Evolutionary conservation across 2,113 vertebrate species (phyloP), one percentile per base, ranked within the genome.

Genomic region (Nibea albiflora): DNA sequence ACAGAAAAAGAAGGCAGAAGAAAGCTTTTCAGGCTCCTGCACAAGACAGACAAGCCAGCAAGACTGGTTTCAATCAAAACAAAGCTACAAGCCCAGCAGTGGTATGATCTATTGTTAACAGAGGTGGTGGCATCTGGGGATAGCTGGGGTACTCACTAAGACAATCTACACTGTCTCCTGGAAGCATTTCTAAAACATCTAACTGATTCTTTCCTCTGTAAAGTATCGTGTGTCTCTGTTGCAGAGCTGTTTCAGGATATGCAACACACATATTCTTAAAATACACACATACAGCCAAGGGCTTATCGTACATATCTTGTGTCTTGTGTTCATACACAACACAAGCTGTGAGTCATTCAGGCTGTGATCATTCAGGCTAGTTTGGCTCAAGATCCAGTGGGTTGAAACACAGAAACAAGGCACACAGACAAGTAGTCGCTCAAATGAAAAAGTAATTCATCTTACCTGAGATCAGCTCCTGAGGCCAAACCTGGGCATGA

Each of bases 61-160:
- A 86, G 77, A 83, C 87, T 81, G 84, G 78, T 90, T 90, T 83
- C 76, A 90, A 88, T 89, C 82, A 87, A 78, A 92, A 90, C 86
- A 90, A 81, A 80, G 72, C 26, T 77, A 65, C 76, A 60, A 85
- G 64, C 73, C 62, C 52, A 71, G 76, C 84, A 3, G 73, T 3
- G 58, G 49, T 61, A 2, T 56, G 57, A 83, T 73, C 84, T 77
- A 4, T 68, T 74, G 50, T 85, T 85, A 81, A 83, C 61, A 83
- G 26, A 77, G 70, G 46, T 10, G 53, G 77, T 75, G 81, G 73
- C 85, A 82, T 80, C 66, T 46, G 50, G 58, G 69, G 72, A 35
- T 9, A 79, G 17, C 58, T 35, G 54, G 26, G 63, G 22, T 3
- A 65, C 50, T 73, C 65, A 26, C 58, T 16, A 44, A 74, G 67